A percentile compares a stretch with the other conserved stretches of the same genome.
phyloP scores from a whole-genome alignment of 2,888 invertebrate species.

The Drosophila limbata region DNA sequence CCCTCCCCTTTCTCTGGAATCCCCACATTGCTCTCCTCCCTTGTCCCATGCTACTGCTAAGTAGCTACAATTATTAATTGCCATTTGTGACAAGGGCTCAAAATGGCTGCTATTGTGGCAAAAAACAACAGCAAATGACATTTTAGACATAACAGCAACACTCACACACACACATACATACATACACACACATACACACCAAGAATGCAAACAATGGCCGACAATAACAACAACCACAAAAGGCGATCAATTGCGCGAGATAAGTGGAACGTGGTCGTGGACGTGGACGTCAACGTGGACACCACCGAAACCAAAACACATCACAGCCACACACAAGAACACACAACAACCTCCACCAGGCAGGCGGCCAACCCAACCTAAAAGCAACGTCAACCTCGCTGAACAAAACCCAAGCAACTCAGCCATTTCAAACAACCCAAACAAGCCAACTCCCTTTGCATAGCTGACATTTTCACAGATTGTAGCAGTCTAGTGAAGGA shows the following conservation, averaged over 20 bases:
- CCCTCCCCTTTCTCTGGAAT: not conserved
- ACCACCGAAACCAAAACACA: conserved; percentile 54
- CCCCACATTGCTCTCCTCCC: not conserved
- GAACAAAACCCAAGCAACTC: not conserved
- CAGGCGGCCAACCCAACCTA: conserved; percentile 13
- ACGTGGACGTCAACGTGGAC: conserved; percentile 47
- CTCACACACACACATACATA: conserved; percentile 25
- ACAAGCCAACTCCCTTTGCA: conserved; percentile 44
- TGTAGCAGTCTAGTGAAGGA: conserved; percentile 10
- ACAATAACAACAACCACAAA: conserved; percentile 38
- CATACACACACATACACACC: conserved; percentile 38
- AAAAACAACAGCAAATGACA: conserved; percentile 60
- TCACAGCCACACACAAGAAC: conserved; percentile 12
- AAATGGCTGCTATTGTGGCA: conserved; percentile 65
- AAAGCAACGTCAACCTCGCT: conserved; percentile 1
- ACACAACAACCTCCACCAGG: conserved; percentile 5
- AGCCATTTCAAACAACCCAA: conserved; percentile 11
- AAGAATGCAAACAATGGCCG: conserved; percentile 75
- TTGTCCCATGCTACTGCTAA: conserved; percentile 44
- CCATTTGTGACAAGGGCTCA: conserved; percentile 65
- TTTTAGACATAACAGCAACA: conserved; percentile 63
- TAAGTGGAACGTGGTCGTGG: conserved; percentile 53
- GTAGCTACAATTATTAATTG: conserved; percentile 78
- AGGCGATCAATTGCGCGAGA: conserved; percentile 78
- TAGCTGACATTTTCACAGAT: conserved; percentile 51